These are phyloP conservation scores for Drosophila pullipes DNA, from an alignment of 2,888 invertebrate species.

Conservation along the genomic window DNA sequence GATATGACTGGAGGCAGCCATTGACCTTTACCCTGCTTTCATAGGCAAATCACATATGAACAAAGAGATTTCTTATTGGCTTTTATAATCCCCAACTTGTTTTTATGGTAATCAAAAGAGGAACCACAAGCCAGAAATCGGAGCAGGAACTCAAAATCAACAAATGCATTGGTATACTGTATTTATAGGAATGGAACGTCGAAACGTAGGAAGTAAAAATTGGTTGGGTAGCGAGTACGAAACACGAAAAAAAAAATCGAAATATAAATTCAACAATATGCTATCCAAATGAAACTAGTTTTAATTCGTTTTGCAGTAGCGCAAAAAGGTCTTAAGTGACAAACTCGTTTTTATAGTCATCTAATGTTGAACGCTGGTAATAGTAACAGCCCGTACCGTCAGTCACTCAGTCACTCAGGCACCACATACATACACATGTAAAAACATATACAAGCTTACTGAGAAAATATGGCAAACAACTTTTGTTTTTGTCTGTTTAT, in stretches of 20 bases:
- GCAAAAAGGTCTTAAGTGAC: constrained; percentile 76
- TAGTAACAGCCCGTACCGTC: constrained; percentile 40
- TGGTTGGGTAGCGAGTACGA: constrained; percentile 19
- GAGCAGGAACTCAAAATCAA: constrained; percentile 44
- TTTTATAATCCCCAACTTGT: background rate
- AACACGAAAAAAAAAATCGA: constrained; percentile 14
- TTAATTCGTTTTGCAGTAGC: constrained; percentile 71
- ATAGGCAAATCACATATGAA: background rate
- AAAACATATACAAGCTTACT: constrained; percentile 26
- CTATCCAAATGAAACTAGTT: constrained; percentile 66
- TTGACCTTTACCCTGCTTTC: constrained; percentile 31
- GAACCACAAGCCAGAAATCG: background rate
- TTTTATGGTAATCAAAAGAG: background rate
- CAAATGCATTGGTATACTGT: constrained; percentile 36
- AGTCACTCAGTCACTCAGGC: constrained; percentile 46
- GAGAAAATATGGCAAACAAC: constrained; percentile 76
- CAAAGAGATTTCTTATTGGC: background rate
- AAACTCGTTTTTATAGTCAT: constrained; percentile 68
- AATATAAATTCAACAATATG: constrained; percentile 43
- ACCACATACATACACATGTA: background rate
- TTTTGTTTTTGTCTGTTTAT: constrained; percentile 75
- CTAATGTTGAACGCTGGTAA: constrained; percentile 58
- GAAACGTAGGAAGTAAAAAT: constrained; percentile 67
- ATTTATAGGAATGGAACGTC: constrained; percentile 45
- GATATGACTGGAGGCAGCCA: background rate